phyloP scores from a whole-genome alignment of 2,888 invertebrate genomes.

The Oscheius sp. region DNA sequence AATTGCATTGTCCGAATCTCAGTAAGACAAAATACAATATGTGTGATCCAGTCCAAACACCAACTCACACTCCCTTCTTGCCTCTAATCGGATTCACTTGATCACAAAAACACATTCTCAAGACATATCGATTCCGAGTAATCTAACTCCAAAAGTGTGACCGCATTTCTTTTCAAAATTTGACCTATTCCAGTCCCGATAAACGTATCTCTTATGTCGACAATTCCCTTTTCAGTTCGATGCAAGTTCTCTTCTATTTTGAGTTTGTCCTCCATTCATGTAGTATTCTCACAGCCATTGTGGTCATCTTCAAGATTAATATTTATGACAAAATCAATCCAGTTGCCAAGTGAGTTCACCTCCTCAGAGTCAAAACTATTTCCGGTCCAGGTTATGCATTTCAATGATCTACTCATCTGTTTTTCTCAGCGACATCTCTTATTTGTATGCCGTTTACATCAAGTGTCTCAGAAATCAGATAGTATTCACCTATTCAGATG shows the following conservation, averaged over 20 bases:
- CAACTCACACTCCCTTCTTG: too few relatives aligned
- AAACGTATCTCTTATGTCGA: too few relatives aligned
- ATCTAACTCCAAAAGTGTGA: too few relatives aligned
- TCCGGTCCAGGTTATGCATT: constrained; percentile 6
- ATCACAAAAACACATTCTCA: too few relatives aligned
- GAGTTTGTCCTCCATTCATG: constrained; percentile 11
- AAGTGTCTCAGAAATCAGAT: constrained; percentile 10
- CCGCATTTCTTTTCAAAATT: too few relatives aligned
- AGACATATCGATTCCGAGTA: too few relatives aligned
- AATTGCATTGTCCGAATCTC: too few relatives aligned
- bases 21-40: too few relatives aligned
- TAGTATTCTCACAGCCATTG: constrained; percentile 10
- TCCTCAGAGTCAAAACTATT: background rate
- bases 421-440: constrained; percentile 18
- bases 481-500: constrained; percentile 8
- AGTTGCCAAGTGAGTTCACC: constrained; percentile 1
- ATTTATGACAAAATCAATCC: constrained; percentile 9
- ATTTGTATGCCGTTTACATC: constrained; percentile 10
- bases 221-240: background rate
- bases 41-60: too few relatives aligned
- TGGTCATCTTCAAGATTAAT: constrained; percentile 15
- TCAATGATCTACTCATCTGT: constrained; percentile 25
- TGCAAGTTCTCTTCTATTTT: constrained; percentile 4
- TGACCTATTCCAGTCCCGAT: too few relatives aligned
- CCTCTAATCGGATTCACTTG: too few relatives aligned